Evolutionary conservation across 1,140 invertebrate species (phyloP), one percentile per base, ranked within the genome.

Genomic region (Drosophila busckii): DNA sequence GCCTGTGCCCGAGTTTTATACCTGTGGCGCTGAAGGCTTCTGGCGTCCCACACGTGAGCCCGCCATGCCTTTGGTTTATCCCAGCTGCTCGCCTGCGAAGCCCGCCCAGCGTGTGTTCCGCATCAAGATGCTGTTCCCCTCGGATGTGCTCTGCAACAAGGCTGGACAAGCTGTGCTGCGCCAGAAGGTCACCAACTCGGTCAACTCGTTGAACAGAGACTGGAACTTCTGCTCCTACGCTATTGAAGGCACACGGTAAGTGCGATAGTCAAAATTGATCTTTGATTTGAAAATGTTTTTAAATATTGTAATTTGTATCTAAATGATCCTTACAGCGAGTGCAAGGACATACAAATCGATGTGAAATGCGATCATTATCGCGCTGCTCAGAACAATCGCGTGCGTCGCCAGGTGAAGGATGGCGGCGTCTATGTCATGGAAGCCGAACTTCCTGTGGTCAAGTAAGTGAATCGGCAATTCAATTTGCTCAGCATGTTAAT

Each of bases 21-120:
- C 96, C 3, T 98, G 97, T 86, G 97, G 96, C 8, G 95, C 95
- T 44, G 97, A 98, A 91, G 97, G 97, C 23, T 97, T 97, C 87
- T 98, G 97, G 97, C 90, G 96, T 62, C 97, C 97, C 13, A 96
- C 94, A 1, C 90, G 88, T 13, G 91, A 95, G 80, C 94, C 95
- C 5, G 90, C 88, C 17, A 88, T 94, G 58, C 94, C 95, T 7
- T 87, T 97, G 52, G 89, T 96, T 2, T 98, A 97, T 86, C 96
- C 96, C 23, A 94, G 96, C 68, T 98, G 96, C 86, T 96, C 95
- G 71, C 90, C 91, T 42, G 91, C 95, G 2, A 93, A 94, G 63
- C 90, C 95, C 8, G 96, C 96, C 25, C 96, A 97, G 85, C 91
- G 96, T 28, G 95, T 98, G 0, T 97, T 97, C 89, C 96, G 94